Conservation (phyloP, 2,113 vertebrate species). For the Clarias batrachus region DNA sequence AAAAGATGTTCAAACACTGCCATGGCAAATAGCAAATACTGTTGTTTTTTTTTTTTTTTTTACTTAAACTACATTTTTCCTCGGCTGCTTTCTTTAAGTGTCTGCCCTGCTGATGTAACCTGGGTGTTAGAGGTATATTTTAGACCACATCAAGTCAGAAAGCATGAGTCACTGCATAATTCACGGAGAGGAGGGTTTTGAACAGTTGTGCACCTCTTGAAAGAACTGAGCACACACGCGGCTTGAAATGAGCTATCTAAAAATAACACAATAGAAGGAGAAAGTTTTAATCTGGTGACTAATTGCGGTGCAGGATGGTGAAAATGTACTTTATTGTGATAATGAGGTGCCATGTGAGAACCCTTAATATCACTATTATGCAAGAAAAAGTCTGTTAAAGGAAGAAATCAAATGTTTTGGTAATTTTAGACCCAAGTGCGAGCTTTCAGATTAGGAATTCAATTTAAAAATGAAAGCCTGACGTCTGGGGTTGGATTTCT, state of each 20-base stretch:
- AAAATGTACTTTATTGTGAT: conserved; percentile 33
- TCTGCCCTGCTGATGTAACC: conserved; percentile 5
- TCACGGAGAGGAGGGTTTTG: background rate
- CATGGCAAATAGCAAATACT: too few relatives aligned
- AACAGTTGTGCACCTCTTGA: background rate
- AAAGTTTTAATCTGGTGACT: background rate
- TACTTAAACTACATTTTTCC: too few relatives aligned
- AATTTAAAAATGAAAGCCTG: conserved; percentile 36
- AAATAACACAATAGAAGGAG: background rate
- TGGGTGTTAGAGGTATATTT: conserved; percentile 20
- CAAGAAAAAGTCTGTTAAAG: conserved; percentile 57
- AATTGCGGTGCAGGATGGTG: background rate
- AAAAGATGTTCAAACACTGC: too few relatives aligned
- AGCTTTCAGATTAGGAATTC: conserved; percentile 53
- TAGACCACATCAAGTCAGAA: conserved; percentile 18
- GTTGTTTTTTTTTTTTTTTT: too few relatives aligned
- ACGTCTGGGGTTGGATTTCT: background rate
- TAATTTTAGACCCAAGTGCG: conserved; percentile 62
- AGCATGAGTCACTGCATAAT: conserved; percentile 32
- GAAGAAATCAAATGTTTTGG: conserved; percentile 53
- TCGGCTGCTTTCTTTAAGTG: background rate
- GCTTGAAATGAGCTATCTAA: background rate
- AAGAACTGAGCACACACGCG: conserved; percentile 9
- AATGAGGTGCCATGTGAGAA: background rate
- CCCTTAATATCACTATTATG: conserved; percentile 4